Conservation (phyloP, 2,888 invertebrate genomes). For the Luffia ferchaultella region DNA sequence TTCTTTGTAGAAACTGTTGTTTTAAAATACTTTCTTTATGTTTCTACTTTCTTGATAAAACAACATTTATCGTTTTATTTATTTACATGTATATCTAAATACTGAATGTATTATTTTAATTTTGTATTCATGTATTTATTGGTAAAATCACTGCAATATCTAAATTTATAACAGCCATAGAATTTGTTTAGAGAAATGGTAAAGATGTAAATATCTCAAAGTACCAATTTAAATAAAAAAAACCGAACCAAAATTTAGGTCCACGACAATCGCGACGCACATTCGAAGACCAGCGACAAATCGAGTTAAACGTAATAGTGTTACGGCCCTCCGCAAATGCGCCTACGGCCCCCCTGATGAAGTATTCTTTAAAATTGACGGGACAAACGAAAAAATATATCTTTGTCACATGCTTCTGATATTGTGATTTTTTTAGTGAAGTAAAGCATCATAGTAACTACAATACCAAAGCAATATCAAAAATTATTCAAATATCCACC, state of each 20-base stretch:
- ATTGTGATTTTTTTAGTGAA: neutral
- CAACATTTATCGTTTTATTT: neutral
- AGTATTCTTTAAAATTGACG: slow-evolving; percentile 36
- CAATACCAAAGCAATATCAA: too few relatives aligned
- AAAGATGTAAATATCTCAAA: neutral
- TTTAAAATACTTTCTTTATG: neutral
- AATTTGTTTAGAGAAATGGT: neutral
- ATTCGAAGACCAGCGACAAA: slow-evolving; percentile 17
- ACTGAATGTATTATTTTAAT: too few relatives aligned
- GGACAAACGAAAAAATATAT: slow-evolving; percentile 18
- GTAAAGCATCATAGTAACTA: neutral
- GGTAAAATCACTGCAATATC: too few relatives aligned
- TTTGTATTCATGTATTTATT: too few relatives aligned
- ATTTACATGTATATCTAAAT: neutral
- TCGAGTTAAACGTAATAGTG: slow-evolving; percentile 39
- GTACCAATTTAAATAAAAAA: neutral
- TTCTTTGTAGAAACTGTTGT: too few relatives aligned
- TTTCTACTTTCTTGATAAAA: neutral
- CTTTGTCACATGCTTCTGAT: neutral
- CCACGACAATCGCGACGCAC: neutral
- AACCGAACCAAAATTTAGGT: neutral
- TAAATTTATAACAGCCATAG: too few relatives aligned
- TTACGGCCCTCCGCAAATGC: slow-evolving; percentile 28
- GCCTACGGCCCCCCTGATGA: slow-evolving; percentile 30
- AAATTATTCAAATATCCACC: too few relatives aligned